Evolutionary conservation across 30 jellyfish, hydroid and myxozoan species (phyloP), one percentile per base, ranked within the genome.

Genomic region (Cassiopea xamachana): DNA sequence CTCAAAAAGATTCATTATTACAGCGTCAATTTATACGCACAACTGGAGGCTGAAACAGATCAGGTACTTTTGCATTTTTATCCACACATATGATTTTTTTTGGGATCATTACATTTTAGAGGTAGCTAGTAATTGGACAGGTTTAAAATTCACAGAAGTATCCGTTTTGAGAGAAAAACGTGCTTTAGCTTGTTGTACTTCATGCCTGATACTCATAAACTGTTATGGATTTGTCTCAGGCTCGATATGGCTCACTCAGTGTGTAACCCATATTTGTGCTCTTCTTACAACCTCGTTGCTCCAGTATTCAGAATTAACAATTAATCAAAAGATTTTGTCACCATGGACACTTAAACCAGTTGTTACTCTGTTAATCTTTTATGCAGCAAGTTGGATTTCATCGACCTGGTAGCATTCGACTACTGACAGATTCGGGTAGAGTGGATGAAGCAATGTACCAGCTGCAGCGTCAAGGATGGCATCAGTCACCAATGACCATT

Each of bases 391-490:
- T 95, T 88, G 98, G 99, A 12, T 92, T 95, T 64, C 99, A 95
- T 70, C 86, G 96, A 1, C 98, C 99, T 58, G 99, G 99, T 47
- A 95, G 99, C 72, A 46, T 95, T 1, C 77, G 99, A 15, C 96
- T 95, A 47, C 61, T 92, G 47, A 91, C 99, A 18, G 74, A 97
- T 7, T 89, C 92, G 14, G 96, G 87, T 16, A 92, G 99, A 7
- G 95, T 95, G 1, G 90, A 95, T 19, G 99, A 95, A 85, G 99
- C 98, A 46, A 83, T 78, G 15, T 95, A 91, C 61, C 87, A 76
- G 51, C 60, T 95, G 87, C 91, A 89, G 80, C 75, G 98, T 71
- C 92, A 82, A 82, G 90, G 97, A 10, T 92, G 97, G 97, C 98
- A 91, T 73, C 92, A 79, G 18, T 96, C 99, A 10, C 97, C 94